Evolutionary conservation across 2,113 vertebrate species (phyloP).

Genomic region (Brachyhypopomus gauderio): DNA sequence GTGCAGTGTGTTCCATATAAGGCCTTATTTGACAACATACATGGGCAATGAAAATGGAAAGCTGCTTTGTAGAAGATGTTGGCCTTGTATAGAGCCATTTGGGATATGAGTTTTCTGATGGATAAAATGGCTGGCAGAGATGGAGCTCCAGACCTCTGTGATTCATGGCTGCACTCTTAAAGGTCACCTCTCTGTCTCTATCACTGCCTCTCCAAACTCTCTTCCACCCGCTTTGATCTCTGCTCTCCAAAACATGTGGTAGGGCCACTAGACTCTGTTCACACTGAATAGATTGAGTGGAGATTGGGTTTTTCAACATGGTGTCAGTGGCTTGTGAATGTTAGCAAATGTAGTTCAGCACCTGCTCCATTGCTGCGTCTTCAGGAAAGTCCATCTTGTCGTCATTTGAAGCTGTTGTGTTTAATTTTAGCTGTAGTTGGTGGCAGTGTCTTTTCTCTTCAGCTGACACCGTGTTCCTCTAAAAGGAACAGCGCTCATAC

Average conservation of each 20-base stretch:
- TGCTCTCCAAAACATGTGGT: background rate
- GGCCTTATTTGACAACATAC: too few species aligned
- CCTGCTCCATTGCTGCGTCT: constrained; percentile 1
- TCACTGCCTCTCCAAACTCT: constrained; percentile 1
- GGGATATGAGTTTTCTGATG: constrained; percentile 9
- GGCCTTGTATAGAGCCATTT: background rate
- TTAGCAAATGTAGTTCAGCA: background rate
- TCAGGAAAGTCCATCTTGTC: constrained; percentile 1
- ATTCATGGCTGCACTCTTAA: constrained; percentile 31
- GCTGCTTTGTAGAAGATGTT: constrained; percentile 9
- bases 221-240: constrained; percentile 38
- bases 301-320: background rate
- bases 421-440: constrained; percentile 22
- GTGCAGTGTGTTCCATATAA: background rate
- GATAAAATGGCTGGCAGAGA: constrained; percentile 34
- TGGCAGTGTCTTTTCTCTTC: background rate
- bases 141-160: constrained; percentile 26
- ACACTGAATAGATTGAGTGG: background rate
- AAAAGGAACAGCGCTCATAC: constrained; percentile 16
- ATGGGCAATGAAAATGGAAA: background rate
- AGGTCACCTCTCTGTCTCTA: constrained; percentile 38
- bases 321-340: background rate
- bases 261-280: background rate
- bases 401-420: background rate
- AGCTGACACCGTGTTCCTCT: background rate